Evolutionary conservation across 2,888 invertebrate species (phyloP).

Genomic region (Aleiodes alternator): DNA sequence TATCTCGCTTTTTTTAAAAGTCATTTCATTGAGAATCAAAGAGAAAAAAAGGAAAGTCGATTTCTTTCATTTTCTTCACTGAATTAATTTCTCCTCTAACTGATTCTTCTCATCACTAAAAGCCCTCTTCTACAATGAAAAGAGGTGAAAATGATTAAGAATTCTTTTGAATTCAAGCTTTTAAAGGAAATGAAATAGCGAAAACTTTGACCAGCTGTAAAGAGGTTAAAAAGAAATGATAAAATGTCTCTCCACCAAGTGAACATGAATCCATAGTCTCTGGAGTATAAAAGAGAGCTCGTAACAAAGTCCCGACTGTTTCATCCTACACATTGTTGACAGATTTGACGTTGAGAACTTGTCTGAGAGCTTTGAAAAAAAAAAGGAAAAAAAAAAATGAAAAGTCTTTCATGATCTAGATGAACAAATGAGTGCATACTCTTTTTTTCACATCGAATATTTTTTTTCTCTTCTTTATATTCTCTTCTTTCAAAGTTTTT

Average conservation of each 20-base stretch:
- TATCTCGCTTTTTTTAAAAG: too few species aligned
- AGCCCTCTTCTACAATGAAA: background rate
- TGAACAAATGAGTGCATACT: conserved; percentile 1
- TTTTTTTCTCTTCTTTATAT: background rate
- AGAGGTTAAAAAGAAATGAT: background rate
- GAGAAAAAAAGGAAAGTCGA: too few species aligned
- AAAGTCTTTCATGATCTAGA: conserved; percentile 21
- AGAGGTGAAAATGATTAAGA: background rate
- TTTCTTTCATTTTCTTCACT: too few species aligned
- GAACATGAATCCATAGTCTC: conserved; percentile 7
- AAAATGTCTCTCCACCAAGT: background rate
- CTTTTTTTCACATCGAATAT: conserved; percentile 1
- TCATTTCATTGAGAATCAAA: too few species aligned
- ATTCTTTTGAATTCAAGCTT: background rate
- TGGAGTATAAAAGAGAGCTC: conserved; percentile 1
- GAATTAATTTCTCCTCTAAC: too few species aligned
- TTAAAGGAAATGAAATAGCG: conserved; percentile 3
- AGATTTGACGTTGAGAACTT: conserved; percentile 10
- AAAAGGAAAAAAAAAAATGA: background rate
- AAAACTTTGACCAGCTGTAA: background rate
- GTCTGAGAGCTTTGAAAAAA: background rate
- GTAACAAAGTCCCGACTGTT: conserved; percentile 5
- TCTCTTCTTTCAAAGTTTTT: background rate
- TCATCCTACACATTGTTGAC: conserved; percentile 19
- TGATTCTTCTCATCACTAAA: too few species aligned